Conservation (phyloP, 2,797 vertebrate species). For the Cryptoblepharus egeriae region DNA sequence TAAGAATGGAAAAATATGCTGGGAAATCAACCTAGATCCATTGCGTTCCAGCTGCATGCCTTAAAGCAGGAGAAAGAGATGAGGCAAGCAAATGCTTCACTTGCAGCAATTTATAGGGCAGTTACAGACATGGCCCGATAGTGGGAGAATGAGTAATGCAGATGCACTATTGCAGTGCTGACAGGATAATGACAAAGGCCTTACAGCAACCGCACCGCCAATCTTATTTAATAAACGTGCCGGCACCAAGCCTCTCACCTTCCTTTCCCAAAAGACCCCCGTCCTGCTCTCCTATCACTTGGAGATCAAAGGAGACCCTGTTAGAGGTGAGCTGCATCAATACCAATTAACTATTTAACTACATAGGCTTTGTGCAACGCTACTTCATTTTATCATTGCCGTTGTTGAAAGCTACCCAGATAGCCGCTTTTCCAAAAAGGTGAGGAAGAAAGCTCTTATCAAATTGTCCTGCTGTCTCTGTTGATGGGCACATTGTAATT, state of each 20-base stretch:
- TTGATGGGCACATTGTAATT: neutral
- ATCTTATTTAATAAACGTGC: constrained; percentile 22
- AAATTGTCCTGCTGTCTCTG: neutral
- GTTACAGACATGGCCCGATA: constrained; percentile 25
- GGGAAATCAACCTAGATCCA: neutral
- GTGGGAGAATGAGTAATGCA: constrained; percentile 38
- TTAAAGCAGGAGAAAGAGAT: constrained; percentile 21
- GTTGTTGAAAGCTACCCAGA: neutral
- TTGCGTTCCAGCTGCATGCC: neutral
- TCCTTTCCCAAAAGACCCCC: constrained; percentile 24
- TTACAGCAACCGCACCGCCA: neutral
- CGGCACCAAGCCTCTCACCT: constrained; percentile 1
- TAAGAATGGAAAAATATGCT: neutral
- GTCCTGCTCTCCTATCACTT: constrained; percentile 36
- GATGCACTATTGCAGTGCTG: neutral
- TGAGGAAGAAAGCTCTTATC: neutral
- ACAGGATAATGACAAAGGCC: too few relatives aligned
- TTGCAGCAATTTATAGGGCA: constrained; percentile 47
- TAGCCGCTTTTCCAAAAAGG: neutral
- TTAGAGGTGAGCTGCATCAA: constrained; percentile 64
- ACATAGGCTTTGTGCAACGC: constrained; percentile 29
- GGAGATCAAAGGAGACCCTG: constrained; percentile 58
- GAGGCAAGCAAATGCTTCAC: constrained; percentile 28
- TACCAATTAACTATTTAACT: constrained; percentile 63
- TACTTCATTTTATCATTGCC: constrained; percentile 31